Evolutionary conservation across 2,888 invertebrate species (phyloP), one percentile per base, ranked within the genome.

Genomic region (Tachystola acroxantha): DNA sequence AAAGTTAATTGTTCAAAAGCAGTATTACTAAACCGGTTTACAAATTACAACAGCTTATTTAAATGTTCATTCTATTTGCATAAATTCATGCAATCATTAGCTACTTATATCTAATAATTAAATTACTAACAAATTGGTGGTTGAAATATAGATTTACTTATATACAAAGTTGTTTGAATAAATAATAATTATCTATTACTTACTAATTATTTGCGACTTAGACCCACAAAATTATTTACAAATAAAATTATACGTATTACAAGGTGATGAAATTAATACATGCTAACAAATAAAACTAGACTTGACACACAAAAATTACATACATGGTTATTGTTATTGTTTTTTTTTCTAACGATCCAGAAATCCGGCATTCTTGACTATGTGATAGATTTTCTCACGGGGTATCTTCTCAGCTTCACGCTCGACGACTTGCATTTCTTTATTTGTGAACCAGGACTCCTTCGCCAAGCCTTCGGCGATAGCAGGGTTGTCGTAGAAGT

Each of bases 321-420:
- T 6, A 20, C 7, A 20, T 20, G 7, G 4, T 6, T 20, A 20
- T 20, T 7, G 4, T 20, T 6, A 16, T 6, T 16, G 16, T 16
- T 16, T 4, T 16, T 16, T 16, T n/a, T 6, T n/a, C 14, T 56
- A 76, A 54, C 79, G 57, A 40, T 85, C 86, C 48, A 88, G 74
- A 50, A 91, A 91, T 5, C 94, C 93, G 9, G 94, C 94, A 63
- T 89, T 90, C 63, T 91, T 92, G 33, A 95, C 89, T 40, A 94
- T 90, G 56, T 92, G 90, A 53, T 90, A 93, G 39, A 95, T 93
- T 61, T 91, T 91, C 44, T 91, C 90, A 1, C 95, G 88, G 0
- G 94, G 91, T 42, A 95, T 95, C 68, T 93, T 93, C 54, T 95
- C 94, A 0, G 94, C 92, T 60, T 94, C 94, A 7, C 95, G 88